A percentile compares a stretch with the other conserved stretches of the same genome.
Evolutionary conservation across 1,140 invertebrate species (phyloP).

Genomic region (Zaprionus ghesquierei): DNA sequence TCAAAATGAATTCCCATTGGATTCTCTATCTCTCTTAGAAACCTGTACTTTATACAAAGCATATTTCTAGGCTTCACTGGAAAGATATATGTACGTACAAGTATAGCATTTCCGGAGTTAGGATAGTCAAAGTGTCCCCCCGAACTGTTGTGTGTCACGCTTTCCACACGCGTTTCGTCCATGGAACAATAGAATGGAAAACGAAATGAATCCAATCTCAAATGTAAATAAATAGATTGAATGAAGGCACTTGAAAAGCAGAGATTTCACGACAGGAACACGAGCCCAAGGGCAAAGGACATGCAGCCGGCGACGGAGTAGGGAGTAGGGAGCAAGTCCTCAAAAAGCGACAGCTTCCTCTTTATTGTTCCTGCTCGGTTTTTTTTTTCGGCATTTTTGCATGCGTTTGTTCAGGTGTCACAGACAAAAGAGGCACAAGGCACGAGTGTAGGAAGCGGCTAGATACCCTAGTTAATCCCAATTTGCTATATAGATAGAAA

Average conservation of each 20-base stretch:
- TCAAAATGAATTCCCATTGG: neutral
- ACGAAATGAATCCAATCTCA: slow-evolving; percentile 45
- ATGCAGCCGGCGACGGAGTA: neutral
- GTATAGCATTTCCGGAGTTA: neutral
- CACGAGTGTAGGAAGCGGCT: neutral
- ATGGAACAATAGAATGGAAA: slow-evolving; percentile 12
- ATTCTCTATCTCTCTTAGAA: neutral
- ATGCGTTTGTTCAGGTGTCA: slow-evolving; percentile 59
- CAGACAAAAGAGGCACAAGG: slow-evolving; percentile 39
- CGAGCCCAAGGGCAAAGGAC: neutral
- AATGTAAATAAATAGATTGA: slow-evolving; percentile 51
- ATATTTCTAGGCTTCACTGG: neutral
- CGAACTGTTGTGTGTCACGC: slow-evolving; percentile 36
- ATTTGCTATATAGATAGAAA: too few relatives aligned
- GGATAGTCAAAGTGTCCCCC: neutral
- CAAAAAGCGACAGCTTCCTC: slow-evolving; percentile 75
- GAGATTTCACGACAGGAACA: neutral
- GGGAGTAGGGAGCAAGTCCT: slow-evolving; percentile 33
- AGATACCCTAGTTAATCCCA: neutral
- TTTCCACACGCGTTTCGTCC: slow-evolving; percentile 46
- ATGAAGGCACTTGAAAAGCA: slow-evolving; percentile 43
- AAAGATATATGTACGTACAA: neutral
- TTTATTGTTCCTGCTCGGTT: slow-evolving; percentile 42
- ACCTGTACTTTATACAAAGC: neutral
- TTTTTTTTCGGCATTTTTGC: slow-evolving; percentile 29